A percentile compares a stretch with the other conserved stretches of the same genome.
Conservation (phyloP, 1,140 invertebrate genomes). For the Steinernema khuongi region DNA sequence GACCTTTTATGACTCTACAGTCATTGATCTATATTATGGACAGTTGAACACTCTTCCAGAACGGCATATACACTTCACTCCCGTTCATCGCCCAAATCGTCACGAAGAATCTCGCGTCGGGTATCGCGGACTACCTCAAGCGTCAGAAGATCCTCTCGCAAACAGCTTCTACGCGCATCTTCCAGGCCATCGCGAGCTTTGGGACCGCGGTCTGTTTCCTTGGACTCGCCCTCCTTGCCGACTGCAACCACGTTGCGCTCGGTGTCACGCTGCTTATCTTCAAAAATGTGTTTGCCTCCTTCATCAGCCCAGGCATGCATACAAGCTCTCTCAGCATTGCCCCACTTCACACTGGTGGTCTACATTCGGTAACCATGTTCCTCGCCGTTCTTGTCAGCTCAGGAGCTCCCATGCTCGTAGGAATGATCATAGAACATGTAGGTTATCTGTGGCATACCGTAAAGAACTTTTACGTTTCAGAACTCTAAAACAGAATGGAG, state of each 20-base stretch:
- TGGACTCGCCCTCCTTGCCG: neutral
- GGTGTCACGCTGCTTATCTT: neutral
- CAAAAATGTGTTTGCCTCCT: neutral
- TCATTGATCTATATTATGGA: no score
- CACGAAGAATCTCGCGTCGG: neutral
- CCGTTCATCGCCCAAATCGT: neutral
- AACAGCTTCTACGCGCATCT: neutral
- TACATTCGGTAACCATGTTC: slow-evolving; percentile 1
- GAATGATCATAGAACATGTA: neutral
- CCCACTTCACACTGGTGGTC: neutral
- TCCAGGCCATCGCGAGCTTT: neutral
- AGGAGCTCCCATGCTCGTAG: neutral
- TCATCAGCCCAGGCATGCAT: neutral
- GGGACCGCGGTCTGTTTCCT: neutral
- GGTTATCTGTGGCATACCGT: neutral
- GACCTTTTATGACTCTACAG: no score
- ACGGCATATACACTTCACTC: neutral
- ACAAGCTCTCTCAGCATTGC: neutral
- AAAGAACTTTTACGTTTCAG: neutral
- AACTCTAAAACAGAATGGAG: neutral
- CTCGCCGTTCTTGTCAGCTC: neutral
- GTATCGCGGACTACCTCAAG: neutral
- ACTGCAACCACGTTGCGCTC: neutral
- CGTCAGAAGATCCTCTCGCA: neutral
- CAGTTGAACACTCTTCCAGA: neutral